These are phyloP conservation scores for Tapirus terrestris DNA, from an alignment of 2,113 vertebrate genomes.

Conservation along the genomic window DNA sequence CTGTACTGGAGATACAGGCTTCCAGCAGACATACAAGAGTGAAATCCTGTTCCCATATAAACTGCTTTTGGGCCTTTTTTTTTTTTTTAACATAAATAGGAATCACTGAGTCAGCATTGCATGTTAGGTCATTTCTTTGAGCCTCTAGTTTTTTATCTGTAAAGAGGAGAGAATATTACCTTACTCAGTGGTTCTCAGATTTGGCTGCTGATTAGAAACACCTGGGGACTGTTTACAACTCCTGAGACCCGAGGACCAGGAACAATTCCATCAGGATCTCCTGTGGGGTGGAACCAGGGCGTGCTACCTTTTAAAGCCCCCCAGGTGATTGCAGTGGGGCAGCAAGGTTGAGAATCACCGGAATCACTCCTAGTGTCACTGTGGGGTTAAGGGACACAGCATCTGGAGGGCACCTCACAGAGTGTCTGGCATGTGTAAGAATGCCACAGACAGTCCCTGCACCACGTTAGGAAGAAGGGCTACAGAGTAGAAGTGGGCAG, in stretches of 20 bases:
- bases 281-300: not conserved
- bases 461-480: not conserved
- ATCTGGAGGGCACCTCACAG: too few relatives aligned
- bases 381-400: not conserved
- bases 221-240: not conserved
- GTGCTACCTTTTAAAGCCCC: not conserved
- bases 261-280: not conserved
- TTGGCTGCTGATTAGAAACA: not conserved
- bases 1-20: rapidly evolving
- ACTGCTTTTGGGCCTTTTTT: not conserved
- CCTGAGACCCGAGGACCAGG: not conserved
- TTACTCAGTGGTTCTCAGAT: too few relatives aligned
- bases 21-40: too few relatives aligned
- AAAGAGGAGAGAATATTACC: not conserved
- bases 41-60: not conserved
- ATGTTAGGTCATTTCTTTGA: not conserved
- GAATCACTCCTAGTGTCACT: too few relatives aligned
- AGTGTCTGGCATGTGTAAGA: rapidly evolving
- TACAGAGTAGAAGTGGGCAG: not conserved
- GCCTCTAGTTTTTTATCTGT: not conserved
- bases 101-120: not conserved
- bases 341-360: not conserved
- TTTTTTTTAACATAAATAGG: not conserved
- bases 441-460: rapidly evolving
- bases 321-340: not conserved